Evolutionary conservation across 2,888 invertebrate species (phyloP), one percentile per base, ranked within the genome.

Genomic region (Tachina grossa): DNA sequence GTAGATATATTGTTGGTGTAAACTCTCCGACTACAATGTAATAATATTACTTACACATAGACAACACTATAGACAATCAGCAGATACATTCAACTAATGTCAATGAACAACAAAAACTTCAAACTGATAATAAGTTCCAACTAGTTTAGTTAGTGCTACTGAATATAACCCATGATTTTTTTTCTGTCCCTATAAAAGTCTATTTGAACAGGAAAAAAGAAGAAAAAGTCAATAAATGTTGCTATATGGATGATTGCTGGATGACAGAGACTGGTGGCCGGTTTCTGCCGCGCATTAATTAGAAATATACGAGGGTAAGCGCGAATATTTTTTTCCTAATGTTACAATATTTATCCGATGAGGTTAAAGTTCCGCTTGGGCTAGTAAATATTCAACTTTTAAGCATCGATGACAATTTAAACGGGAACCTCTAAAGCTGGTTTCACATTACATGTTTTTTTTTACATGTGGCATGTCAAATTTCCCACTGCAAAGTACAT

Each of bases 81-180:
- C 31, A 39, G 14, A 41, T 66, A 59, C 51, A 61, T 78, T 61
- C 71, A 63, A 68, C 57, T 72, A 69, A 82, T 82, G 82, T 76
- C 82, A 82, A 76, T 82, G 76, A 82, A 63, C 69, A 82, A 69
- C 61, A 63, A 63, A 31, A 61, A 72, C 47, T 80, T 39, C n/a
- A 55, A 72, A 72, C 79, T 65, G 63, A 81, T 81, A 75, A 81
- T 75, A 81, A 81, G 51, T 81, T 61, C 45, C 31, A 68, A 81
- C 74, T 81, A 43, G 45, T 75, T 81, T 81, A 43, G 45, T 75
- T 81, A 43, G 45, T 75, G 75, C 68, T 68, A 53, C 75, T 61
- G 68, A 45, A 53, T 59, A 65, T 55, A 71, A 79, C 61, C 53
- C 61, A 81, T 75, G 53, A 68, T 59, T 47, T 68, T 68, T 41